Conservation (phyloP, 2,113 vertebrate species). For the Nettapus auritus region DNA sequence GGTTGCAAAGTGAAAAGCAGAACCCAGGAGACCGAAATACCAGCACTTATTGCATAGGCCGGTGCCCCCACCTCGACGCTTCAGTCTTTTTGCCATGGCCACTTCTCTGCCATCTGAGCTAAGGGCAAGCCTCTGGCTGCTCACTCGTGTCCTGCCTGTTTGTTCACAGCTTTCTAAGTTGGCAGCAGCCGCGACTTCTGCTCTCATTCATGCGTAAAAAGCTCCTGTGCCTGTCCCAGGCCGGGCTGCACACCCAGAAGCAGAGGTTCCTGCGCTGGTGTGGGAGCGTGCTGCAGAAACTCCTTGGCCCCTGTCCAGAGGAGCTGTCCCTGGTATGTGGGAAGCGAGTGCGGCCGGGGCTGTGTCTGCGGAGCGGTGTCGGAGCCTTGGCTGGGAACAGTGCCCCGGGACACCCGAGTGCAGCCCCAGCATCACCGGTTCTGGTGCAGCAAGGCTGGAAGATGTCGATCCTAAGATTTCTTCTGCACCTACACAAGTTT, state of each 20-base stretch:
- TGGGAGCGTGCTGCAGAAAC: not conserved
- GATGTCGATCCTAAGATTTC: not conserved
- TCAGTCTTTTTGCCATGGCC: fast-evolving
- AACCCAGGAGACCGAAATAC: fast-evolving
- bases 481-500: not conserved
- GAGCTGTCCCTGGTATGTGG: slow-evolving; percentile 19
- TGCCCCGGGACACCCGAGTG: fast-evolving
- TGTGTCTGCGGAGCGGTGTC: too few species aligned
- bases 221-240: fast-evolving
- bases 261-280: not conserved
- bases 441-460: fast-evolving
- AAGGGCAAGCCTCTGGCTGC: fast-evolving
- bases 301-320: not conserved
- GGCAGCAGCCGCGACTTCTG: not conserved
- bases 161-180: fast-evolving
- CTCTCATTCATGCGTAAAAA: not conserved
- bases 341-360: not conserved
- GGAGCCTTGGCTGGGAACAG: not conserved
- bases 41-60: fast-evolving
- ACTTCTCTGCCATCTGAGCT: fast-evolving
- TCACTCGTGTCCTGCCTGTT: not conserved
- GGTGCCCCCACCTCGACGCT: fast-evolving
- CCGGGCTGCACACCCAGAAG: too few species aligned
- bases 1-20: not conserved
- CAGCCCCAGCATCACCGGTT: not conserved